Percentiles rank a stretch among this genome's conserved stretches.
These are phyloP conservation scores for Ectropis crepuscularia DNA, from an alignment of 2,888 invertebrate genomes.

Conservation along the genomic window DNA sequence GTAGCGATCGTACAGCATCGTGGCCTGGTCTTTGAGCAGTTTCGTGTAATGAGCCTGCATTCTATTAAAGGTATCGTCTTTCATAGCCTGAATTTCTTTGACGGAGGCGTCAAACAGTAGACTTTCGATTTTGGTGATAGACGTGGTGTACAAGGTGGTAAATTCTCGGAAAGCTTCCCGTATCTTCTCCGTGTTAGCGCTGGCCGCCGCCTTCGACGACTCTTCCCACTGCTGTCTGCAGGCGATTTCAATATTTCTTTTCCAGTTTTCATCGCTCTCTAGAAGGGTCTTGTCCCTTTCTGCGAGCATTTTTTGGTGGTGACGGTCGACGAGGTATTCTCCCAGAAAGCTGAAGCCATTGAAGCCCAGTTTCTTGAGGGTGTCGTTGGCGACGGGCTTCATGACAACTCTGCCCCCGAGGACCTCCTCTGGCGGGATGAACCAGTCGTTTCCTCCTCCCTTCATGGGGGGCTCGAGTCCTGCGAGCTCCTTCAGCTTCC, in stretches of 20 bases:
- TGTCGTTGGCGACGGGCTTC: constrained; percentile 61
- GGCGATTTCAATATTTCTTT: constrained; percentile 46
- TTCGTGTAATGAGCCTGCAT: constrained; percentile 60
- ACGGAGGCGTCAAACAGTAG: constrained; percentile 61
- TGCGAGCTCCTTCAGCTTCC: constrained; percentile 65
- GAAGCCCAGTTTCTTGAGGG: constrained; percentile 59
- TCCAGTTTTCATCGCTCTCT: constrained; percentile 64
- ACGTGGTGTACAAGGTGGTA: constrained; percentile 55
- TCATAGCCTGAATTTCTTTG: constrained; percentile 57
- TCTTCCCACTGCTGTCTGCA: constrained; percentile 54
- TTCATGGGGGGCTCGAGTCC: constrained; percentile 71
- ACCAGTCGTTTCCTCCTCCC: constrained; percentile 74
- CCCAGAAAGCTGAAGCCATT: constrained; percentile 62
- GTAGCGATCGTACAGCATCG: constrained; percentile 61
- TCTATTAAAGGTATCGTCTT: constrained; percentile 52
- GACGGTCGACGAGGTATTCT: constrained; percentile 50
- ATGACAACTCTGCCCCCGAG: constrained; percentile 62
- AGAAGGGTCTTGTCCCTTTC: constrained; percentile 53
- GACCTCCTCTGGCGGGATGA: constrained; percentile 64
- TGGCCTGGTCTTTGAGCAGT: constrained; percentile 63
- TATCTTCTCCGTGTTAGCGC: constrained; percentile 59
- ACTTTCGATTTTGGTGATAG: constrained; percentile 63
- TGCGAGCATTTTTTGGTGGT: constrained; percentile 53
- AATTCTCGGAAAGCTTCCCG: constrained; percentile 62
- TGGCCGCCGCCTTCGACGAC: constrained; percentile 47